Evolutionary conservation across 64 coral and sea anemone genomes (phyloP), one percentile per base, ranked within the genome.

Genomic region (Montipora efflorescens): DNA sequence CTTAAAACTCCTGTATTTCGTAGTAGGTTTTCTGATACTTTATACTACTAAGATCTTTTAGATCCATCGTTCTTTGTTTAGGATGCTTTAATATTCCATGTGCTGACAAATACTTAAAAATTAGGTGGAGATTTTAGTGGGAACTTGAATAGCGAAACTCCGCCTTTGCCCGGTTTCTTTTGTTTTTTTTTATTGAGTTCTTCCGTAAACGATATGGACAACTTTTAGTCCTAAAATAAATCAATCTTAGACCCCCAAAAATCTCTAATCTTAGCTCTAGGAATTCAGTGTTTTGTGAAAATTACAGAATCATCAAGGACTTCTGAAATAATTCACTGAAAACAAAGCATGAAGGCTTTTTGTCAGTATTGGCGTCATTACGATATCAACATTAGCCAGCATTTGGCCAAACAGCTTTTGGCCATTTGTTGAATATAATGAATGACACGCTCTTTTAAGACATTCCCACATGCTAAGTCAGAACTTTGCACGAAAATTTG

Each of bases 91-190:
- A 36, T 36, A 49, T 21, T 47, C 47, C 15, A 45, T 50, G 46
- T 5, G 45, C 13, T 19, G 47, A 1, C 62, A 86, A 86, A 71
- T 49, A 86, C 16, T 72, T 21, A 21, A 64, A 25, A 86, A 72
- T 20, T 71, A 72, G 82, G 82, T 71, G 82, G 82, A 86, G 82
- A 11, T 12, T 14, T 11, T 64, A 72, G 18, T n/a, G 82, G 8
- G 16, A 48, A 0, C 16, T 45, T 86, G 18, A 86, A 72, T 86
- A 48, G 15, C 7, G 23, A 71, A 86, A 23, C 82, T 72, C 82
- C 82, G 82, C 82, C 82, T 47, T 86, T 14, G 4, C 62, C 18
- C 45, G 10, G 68, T 19, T 8, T 21, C 82, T 72, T 70, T 86
- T 86, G 66, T 86, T 5, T 9, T 51, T 1, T 44, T 44, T n/a